A percentile compares a stretch with the other conserved stretches of the same genome.
Conservation (phyloP, 2,797 vertebrate genomes). For the Molossus molossus region DNA sequence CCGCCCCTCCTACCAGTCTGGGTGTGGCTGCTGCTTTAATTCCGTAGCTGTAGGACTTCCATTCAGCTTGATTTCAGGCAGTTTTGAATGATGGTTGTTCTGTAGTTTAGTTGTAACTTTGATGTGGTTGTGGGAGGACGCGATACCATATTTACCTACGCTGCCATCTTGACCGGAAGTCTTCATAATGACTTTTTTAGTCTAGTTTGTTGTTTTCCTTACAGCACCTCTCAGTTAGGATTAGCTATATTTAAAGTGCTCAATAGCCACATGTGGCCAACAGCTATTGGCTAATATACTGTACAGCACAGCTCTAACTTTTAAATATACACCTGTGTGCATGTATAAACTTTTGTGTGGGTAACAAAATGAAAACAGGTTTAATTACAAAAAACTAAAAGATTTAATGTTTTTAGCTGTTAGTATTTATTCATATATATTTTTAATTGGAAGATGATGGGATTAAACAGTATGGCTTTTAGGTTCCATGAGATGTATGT, state of each 20-base stretch:
- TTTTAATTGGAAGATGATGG: slow-evolving; percentile 56
- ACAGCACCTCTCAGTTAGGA: background rate
- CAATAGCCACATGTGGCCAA: background rate
- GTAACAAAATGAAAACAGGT: background rate
- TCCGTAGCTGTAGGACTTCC: too few species aligned
- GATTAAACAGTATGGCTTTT: slow-evolving; percentile 26
- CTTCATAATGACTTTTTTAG: background rate
- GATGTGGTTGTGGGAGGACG: too few species aligned
- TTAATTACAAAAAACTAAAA: background rate
- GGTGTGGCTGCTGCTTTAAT: too few species aligned
- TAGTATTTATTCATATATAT: background rate
- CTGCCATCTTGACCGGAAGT: background rate
- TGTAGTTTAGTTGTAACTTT: too few species aligned
- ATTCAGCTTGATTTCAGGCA: too few species aligned
- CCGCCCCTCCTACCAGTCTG: too few species aligned
- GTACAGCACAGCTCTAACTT: background rate
- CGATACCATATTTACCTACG: too few species aligned
- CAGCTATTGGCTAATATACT: background rate
- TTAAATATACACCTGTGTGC: background rate
- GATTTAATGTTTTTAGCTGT: background rate
- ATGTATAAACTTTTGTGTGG: background rate
- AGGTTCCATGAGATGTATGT: background rate
- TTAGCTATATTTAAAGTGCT: background rate
- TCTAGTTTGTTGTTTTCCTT: background rate
- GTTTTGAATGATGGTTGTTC: too few species aligned